Evolutionary conservation across 2,888 invertebrate species (phyloP).

Genomic region (Stenurella melanura): DNA sequence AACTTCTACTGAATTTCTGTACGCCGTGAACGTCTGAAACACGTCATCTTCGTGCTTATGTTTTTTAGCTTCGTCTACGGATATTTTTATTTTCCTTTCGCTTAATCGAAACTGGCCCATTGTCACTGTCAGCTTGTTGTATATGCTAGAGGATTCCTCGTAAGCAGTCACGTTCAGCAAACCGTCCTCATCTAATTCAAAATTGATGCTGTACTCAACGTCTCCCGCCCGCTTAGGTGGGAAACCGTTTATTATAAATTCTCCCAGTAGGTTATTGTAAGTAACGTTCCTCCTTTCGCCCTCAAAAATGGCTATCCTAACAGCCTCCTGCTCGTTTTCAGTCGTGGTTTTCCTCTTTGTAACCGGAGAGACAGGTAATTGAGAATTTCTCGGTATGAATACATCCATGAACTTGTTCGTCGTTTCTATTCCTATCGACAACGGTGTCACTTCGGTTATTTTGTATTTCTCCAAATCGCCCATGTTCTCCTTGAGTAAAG

Average conservation of each 20-base stretch:
- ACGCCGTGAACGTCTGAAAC: constrained; percentile 39
- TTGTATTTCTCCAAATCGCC: constrained; percentile 47
- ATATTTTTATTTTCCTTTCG: constrained; percentile 49
- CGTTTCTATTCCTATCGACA: constrained; percentile 58
- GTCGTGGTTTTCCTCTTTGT: constrained; percentile 39
- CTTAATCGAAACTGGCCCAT: constrained; percentile 49
- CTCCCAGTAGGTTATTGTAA: constrained; percentile 48
- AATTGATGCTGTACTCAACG: constrained; percentile 37
- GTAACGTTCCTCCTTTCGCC: constrained; percentile 52
- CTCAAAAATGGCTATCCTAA: constrained; percentile 50
- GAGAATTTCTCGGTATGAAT: constrained; percentile 57
- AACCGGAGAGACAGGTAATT: constrained; percentile 49
- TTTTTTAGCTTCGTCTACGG: constrained; percentile 45
- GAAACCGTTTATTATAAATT: constrained; percentile 45
- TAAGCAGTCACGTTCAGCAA: constrained; percentile 53
- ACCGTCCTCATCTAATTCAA: constrained; percentile 54
- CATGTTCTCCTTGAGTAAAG: constrained; percentile 45
- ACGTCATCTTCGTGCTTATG: constrained; percentile 46
- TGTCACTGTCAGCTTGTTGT: constrained; percentile 51
- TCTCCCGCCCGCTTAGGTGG: constrained; percentile 48
- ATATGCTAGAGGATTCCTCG: constrained; percentile 46
- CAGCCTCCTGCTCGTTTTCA: constrained; percentile 50
- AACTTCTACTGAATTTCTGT: neutral
- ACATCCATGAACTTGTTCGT: constrained; percentile 50
- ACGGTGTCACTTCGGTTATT: constrained; percentile 59